These are phyloP conservation scores for Zosterops hypoxanthus DNA, from an alignment of 2,113 vertebrate species.

Conservation along the genomic window DNA sequence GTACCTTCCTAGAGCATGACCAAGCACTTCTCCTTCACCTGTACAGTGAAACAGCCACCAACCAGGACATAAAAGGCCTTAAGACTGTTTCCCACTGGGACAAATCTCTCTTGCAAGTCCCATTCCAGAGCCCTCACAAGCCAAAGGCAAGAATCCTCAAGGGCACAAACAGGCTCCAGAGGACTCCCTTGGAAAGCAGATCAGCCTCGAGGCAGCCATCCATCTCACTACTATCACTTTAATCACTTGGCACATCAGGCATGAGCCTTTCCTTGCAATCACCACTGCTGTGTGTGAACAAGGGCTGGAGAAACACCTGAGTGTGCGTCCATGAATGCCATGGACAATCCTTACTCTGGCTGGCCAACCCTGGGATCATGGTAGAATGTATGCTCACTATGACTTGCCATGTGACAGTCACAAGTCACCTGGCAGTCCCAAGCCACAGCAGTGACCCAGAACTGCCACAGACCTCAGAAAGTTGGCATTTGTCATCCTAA, in stretches of 20 bases:
- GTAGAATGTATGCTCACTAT: neutral
- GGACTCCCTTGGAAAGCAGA: neutral
- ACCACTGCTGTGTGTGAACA: neutral
- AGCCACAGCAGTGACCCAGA: neutral
- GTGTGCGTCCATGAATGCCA: fast-evolving
- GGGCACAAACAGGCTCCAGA: neutral
- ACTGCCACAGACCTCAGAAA: neutral
- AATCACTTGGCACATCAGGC: fast-evolving
- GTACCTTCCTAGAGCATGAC: neutral
- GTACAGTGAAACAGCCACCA: neutral
- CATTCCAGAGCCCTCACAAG: neutral
- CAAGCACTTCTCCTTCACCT: neutral
- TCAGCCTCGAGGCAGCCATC: neutral
- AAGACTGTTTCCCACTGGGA: neutral
- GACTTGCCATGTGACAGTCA: neutral
- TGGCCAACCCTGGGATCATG: neutral
- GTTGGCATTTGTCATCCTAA: neutral
- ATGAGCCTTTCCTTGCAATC: neutral
- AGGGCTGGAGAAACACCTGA: neutral
- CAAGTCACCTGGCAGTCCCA: neutral
- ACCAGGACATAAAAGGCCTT: neutral
- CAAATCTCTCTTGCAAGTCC: neutral
- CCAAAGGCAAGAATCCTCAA: neutral
- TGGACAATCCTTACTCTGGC: neutral
- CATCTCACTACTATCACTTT: neutral